These are phyloP conservation scores for Conchocele bisecta DNA, from an alignment of 2,888 invertebrate genomes.

Conservation along the genomic window DNA sequence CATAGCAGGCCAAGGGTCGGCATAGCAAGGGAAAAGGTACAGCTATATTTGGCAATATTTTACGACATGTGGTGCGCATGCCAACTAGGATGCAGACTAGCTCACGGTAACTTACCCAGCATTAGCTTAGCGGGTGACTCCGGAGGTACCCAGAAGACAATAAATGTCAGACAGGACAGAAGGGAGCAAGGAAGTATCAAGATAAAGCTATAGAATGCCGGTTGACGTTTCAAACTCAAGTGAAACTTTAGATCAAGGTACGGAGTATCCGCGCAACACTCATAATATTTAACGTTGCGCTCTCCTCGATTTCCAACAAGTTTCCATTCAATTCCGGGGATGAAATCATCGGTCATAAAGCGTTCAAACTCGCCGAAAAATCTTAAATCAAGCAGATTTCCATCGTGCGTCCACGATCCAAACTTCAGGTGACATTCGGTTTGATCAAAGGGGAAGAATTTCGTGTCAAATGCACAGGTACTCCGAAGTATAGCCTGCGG, in stretches of 20 bases:
- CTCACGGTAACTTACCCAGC: conserved; percentile 82
- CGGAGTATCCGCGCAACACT: conserved; percentile 80
- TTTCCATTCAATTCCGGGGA: conserved; percentile 82
- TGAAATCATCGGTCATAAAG: conserved; percentile 76
- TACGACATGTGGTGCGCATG: too few species aligned
- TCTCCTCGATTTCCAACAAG: conserved; percentile 76
- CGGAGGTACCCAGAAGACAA: conserved; percentile 83
- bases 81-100: too few species aligned
- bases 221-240: conserved; percentile 72
- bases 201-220: conserved; percentile 82
- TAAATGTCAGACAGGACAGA: conserved; percentile 81
- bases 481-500: conserved; percentile 81
- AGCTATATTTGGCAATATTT: too few species aligned
- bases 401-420: conserved; percentile 82
- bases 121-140: conserved; percentile 83
- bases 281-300: conserved; percentile 76
- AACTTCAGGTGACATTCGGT: conserved; percentile 81
- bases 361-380: conserved; percentile 64
- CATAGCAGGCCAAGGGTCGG: too few species aligned
- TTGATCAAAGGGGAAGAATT: conserved; percentile 82
- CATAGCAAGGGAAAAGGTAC: too few species aligned
- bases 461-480: conserved; percentile 81
- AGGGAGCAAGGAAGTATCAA: conserved; percentile 82
- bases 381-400: conserved; percentile 75
- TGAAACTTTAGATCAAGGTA: conserved; percentile 81